Base-by-base conservation (phyloP, 2,113 vertebrate genomes). In the Anas platyrhynchos region DNA sequence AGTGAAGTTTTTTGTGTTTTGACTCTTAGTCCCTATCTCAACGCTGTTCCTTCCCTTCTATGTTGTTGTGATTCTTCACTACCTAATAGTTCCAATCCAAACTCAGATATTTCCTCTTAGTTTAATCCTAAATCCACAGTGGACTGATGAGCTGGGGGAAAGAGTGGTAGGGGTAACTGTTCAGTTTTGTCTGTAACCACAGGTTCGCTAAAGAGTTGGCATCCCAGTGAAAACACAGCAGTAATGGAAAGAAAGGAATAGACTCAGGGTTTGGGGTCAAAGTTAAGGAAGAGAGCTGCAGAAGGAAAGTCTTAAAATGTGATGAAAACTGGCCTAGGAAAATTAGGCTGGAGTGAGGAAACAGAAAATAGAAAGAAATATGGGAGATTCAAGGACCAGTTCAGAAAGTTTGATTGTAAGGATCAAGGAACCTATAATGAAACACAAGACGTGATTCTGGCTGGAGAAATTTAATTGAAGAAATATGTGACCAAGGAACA, bases 91-190 rank as follows among this genome's bases (percentile, higher is more conserved):
- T n/a, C n/a, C 21, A 50, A 32, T 58, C 48, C 2, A 16, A 10
- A 16, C 17, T 66, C 50, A 11, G 46, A 48, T 48, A 20, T 48
- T 48, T 48, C 46, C 5, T 69, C 3, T 22, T 13, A 12, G 7
- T 41, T 6, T 54, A 85, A 89, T 65, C 20, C 43, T 26, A 75
- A 38, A 73, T n/a, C 15, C 54, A 27, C 10, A 23, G 38, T 31
- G 22, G 4, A 43, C 71, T 71, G 67, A 3, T 46, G n/a, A 4
- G 9, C 22, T 4, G 2, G 50, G 75, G 62, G 26, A 61, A 63
- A 56, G 75, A 8, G 25, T 20, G 4, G n/a, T 17, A 46, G 43
- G 22, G 9, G 2, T n/a, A n/a, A 25, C 6, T 0, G 1, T 54
- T 72, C 25, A 29, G 3, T 79, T 91, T 89, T 2, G 0, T 26